A percentile compares a stretch with the other conserved stretches of the same genome.
Conservation (phyloP, 2,797 vertebrate genomes). For the Coilia nasus region DNA sequence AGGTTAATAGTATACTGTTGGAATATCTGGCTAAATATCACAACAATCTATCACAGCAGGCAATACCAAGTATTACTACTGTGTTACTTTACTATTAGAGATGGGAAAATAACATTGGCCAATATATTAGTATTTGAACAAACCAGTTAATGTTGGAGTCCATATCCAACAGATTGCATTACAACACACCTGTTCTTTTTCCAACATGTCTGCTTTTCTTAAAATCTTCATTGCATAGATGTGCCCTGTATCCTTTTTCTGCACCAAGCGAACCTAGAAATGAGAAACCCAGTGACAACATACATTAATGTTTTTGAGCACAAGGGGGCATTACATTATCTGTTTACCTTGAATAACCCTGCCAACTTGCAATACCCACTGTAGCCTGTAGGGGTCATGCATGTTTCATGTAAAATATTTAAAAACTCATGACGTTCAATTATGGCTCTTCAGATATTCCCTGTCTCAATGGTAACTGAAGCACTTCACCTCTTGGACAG, state of each 20-base stretch:
- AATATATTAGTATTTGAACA: not conserved
- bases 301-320: not conserved
- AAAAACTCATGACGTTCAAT: not conserved
- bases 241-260: slow-evolving; percentile 98
- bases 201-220: slow-evolving; percentile 97
- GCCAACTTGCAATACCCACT: not conserved
- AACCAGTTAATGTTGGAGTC: not conserved
- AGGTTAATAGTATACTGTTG: not conserved
- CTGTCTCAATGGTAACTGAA: not conserved
- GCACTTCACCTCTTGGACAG: not conserved
- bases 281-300: not conserved
- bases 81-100: not conserved
- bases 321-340: not conserved
- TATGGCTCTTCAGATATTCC: not conserved
- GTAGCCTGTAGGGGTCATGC: not conserved
- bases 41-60: not conserved
- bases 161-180: not conserved
- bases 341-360: not conserved
- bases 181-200: slow-evolving; percentile 90
- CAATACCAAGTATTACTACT: too few species aligned
- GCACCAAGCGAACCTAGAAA: slow-evolving; percentile 90
- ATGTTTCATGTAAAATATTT: not conserved
- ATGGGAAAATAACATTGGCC: not conserved
- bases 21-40: not conserved
- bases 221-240: slow-evolving; percentile 99